phyloP scores from a whole-genome alignment of 2,797 vertebrate species.

The Hydrocynus forskahlii region DNA sequence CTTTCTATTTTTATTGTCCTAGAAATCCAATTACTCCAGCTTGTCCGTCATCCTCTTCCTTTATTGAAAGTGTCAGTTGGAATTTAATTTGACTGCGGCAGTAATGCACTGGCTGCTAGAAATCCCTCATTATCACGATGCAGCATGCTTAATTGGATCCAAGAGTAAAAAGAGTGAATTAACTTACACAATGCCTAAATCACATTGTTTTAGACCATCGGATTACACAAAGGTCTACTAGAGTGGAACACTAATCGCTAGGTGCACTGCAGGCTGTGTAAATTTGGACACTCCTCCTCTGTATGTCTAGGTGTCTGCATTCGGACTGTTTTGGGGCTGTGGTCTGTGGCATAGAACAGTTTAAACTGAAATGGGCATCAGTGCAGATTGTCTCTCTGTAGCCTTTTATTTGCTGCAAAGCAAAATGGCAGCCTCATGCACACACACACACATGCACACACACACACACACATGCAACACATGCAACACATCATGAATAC shows the following conservation, averaged over 20 bases:
- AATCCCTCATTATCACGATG: constrained; percentile 61
- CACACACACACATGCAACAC: no score
- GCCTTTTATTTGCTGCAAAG: constrained; percentile 20
- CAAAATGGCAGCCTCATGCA: background rate
- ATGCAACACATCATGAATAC: no score
- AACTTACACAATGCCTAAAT: constrained; percentile 62
- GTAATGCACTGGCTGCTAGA: constrained; percentile 56
- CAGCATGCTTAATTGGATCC: constrained; percentile 59
- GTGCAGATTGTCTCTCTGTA: constrained; percentile 21
- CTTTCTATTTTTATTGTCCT: constrained; percentile 61
- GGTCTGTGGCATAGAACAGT: constrained; percentile 15
- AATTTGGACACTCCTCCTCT: constrained; percentile 15
- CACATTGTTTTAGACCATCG: constrained; percentile 56
- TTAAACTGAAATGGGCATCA: constrained; percentile 14
- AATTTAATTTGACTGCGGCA: constrained; percentile 62
- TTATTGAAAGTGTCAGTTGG: constrained; percentile 58
- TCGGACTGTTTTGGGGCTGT: constrained; percentile 22
- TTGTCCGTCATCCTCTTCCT: constrained; percentile 61
- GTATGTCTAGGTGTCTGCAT: constrained; percentile 4
- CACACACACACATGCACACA: background rate
- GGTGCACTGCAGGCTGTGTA: constrained; percentile 9
- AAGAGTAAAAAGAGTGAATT: constrained; percentile 59
- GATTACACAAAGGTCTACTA: constrained; percentile 42
- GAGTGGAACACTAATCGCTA: constrained; percentile 17
- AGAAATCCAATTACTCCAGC: constrained; percentile 64